Evolutionary conservation across 1,140 invertebrate species (phyloP).

Genomic region (Scaptomyza hsui): DNA sequence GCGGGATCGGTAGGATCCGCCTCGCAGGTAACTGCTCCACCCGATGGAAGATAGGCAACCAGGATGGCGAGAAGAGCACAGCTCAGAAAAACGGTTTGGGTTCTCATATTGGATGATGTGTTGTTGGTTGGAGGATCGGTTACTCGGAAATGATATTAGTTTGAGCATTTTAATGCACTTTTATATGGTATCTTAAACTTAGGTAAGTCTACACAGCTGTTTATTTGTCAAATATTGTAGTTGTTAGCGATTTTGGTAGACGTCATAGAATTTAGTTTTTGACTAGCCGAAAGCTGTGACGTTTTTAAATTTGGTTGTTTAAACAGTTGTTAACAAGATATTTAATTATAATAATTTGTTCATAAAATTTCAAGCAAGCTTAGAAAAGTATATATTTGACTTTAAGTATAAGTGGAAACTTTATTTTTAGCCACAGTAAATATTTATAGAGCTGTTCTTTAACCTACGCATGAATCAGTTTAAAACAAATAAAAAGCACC

Average conservation of each 20-base stretch:
- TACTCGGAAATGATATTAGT: background rate
- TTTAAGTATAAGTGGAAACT: too few relatives aligned
- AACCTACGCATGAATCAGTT: too few relatives aligned
- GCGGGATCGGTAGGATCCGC: background rate
- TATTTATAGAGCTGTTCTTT: too few relatives aligned
- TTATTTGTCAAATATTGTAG: background rate
- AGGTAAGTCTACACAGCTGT: background rate
- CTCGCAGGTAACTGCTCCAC: background rate
- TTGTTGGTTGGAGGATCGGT: background rate
- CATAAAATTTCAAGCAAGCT: too few relatives aligned
- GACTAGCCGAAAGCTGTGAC: background rate
- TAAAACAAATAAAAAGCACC: too few relatives aligned
- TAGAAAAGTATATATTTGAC: too few relatives aligned
- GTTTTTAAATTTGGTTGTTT: conserved; percentile 2
- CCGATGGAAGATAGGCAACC: background rate
- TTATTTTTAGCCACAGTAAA: too few relatives aligned
- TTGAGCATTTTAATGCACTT: background rate
- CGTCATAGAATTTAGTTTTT: conserved; percentile 1
- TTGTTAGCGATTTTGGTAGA: background rate
- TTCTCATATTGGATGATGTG: background rate
- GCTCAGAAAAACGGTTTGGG: background rate
- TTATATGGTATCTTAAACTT: background rate
- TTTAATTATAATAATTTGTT: too few relatives aligned
- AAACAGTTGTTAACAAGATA: conserved; percentile 3
- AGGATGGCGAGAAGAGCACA: background rate